Conservation (phyloP, 2,797 vertebrate species). For the Liparis tanakae region DNA sequence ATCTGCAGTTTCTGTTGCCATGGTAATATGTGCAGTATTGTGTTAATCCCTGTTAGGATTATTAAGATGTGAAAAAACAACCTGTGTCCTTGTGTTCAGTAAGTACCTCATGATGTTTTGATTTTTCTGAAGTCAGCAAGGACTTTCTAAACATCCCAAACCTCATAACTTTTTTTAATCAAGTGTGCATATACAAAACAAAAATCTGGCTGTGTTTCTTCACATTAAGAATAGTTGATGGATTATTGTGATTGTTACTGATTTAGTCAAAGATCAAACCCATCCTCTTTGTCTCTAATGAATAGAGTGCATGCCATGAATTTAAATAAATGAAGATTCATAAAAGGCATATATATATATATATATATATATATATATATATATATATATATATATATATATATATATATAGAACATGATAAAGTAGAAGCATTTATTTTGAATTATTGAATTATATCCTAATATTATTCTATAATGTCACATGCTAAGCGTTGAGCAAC, state of each 20-base stretch:
- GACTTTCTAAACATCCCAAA: neutral
- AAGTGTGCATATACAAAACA: constrained; percentile 9
- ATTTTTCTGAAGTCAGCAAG: neutral
- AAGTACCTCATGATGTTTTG: neutral
- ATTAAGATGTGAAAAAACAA: neutral
- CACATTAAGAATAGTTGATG: neutral
- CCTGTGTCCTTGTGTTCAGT: neutral
- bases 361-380: neutral
- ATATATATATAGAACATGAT: neutral
- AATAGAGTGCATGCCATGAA: neutral
- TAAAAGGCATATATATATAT: neutral
- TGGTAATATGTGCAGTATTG: constrained; percentile 9
- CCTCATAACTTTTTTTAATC: constrained; percentile 1
- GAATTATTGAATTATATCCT: neutral
- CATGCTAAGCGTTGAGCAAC: neutral
- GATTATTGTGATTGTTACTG: neutral
- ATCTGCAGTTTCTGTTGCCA: constrained; percentile 16
- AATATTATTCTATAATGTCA: neutral
- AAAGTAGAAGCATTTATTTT: constrained; percentile 6
- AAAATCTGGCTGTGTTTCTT: neutral
- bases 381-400: neutral
- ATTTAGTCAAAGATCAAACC: neutral
- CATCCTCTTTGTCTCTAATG: constrained; percentile 25
- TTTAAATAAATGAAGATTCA: constrained; percentile 9
- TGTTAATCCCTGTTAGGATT: neutral